Base-by-base conservation (phyloP, 2,888 invertebrate species). In the Pollenia amentaria region DNA sequence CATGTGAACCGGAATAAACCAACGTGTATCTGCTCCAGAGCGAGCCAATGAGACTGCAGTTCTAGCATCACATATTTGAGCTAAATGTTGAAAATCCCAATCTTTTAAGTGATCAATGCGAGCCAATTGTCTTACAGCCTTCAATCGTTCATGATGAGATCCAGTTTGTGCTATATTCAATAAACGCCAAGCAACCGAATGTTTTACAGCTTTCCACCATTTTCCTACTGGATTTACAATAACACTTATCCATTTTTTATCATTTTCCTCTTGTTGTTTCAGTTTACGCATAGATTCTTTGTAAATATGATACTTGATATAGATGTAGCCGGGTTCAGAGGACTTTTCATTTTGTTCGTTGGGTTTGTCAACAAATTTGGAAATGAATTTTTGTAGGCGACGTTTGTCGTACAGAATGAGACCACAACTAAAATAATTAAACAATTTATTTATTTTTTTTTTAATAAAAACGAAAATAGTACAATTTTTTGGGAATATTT, bases 21-120 rank as follows among this genome's bases (percentile, higher is more conserved):
- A 96, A 75, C 96, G 94, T 14, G 95, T 93, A 93, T 97, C 96
- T 3, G 95, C 96, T 55, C 95, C 95, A 2, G 95, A 95, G 3
- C 97, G 94, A 0, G 98, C 97, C 72, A 98, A 94, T 2, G 96
- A 95, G 0, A 97, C 95, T 2, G 97, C 96, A 0, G 97, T 97
- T 88, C 95, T 94, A 64, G 95, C 95, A 93, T 97, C 96, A 89
- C 97, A 95, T 88, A 96, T 96, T 93, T 97, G 97, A 7, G 98
- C 97, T 84, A 98, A 94, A 90, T 96, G 95, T 73, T 94, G 94
- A 90, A 95, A 97, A 89, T 97, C 95, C 95, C 95, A 95, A 82
- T 93, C 93, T 92, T 95, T 95, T 16, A 96, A 94, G 90, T 95
- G 95, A 91, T 95, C 95, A 88, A 96, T 95, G 46, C 94, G 94